A percentile compares a stretch with the other conserved stretches of the same genome.
phyloP scores from a whole-genome alignment of 2,888 invertebrate species.

The Cataglyphis rosenhaueri region DNA sequence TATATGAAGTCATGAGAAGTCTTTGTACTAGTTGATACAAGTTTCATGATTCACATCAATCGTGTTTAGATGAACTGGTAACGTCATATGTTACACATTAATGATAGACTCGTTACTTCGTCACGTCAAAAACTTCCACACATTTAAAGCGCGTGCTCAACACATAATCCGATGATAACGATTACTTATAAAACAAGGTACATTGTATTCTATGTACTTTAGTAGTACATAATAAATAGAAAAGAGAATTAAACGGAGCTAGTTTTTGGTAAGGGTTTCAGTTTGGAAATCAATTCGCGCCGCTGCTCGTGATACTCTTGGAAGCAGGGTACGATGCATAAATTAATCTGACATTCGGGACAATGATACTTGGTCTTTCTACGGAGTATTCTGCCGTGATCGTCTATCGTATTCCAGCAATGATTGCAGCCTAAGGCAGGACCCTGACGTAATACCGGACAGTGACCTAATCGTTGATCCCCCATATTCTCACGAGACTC shows the following conservation, averaged over 20 bases:
- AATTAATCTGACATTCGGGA: conserved; percentile 95
- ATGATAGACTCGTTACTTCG: neutral
- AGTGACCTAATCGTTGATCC: conserved; percentile 90
- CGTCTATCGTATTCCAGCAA: conserved; percentile 96
- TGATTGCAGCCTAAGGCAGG: conserved; percentile 95
- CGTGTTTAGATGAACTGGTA: conserved; percentile 5
- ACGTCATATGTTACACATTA: neutral
- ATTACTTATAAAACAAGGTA: conserved; percentile 26
- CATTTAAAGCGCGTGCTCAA: conserved; percentile 46
- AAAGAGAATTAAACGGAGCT: conserved; percentile 76
- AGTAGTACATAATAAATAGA: conserved; percentile 31
- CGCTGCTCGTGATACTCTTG: conserved; percentile 93
- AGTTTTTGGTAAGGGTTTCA: conserved; percentile 80
- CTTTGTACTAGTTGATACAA: conserved; percentile 8
- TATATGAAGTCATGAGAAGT: conserved; percentile 29
- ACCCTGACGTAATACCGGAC: conserved; percentile 93
- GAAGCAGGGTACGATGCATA: conserved; percentile 96
- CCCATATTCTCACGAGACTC: conserved; percentile 73
- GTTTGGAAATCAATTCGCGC: conserved; percentile 74
- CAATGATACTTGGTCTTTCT: conserved; percentile 96
- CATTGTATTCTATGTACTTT: conserved; percentile 6
- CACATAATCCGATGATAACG: conserved; percentile 13
- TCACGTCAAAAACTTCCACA: conserved; percentile 4
- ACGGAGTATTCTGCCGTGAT: conserved; percentile 92
- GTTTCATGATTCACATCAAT: conserved; percentile 8